phyloP scores from a whole-genome alignment of 1,140 invertebrate genomes.

The Brachionus asplanchnoidis region DNA sequence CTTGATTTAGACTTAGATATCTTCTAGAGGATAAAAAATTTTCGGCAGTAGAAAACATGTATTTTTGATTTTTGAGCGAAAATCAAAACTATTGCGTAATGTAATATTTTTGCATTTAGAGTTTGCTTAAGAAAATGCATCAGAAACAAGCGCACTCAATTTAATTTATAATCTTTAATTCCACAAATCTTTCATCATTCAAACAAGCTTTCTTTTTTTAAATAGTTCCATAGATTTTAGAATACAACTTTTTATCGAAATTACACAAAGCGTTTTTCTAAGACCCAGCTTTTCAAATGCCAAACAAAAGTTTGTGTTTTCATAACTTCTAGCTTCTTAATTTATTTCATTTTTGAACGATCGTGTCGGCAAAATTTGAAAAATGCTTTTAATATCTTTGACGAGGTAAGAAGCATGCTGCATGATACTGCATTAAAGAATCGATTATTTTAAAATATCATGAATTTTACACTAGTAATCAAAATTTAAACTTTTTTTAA shows the following conservation, averaged over 20 bases:
- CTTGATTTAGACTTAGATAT: background rate
- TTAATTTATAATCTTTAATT: background rate
- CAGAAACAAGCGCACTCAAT: background rate
- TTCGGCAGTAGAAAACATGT: background rate
- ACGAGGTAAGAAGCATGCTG: background rate
- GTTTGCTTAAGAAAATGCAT: background rate
- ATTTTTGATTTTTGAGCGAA: background rate
- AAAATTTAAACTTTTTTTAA: too few species aligned
- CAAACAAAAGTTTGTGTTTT: background rate
- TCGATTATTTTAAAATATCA: too few species aligned
- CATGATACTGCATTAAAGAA: too few species aligned
- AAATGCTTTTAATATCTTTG: background rate
- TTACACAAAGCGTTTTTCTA: background rate
- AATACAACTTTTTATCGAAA: background rate
- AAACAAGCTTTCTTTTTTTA: background rate
- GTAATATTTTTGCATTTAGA: background rate
- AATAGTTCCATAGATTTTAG: background rate
- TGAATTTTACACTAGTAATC: too few species aligned
- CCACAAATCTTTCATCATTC: background rate
- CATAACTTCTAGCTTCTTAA: background rate
- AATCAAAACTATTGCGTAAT: background rate
- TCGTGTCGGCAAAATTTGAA: background rate
- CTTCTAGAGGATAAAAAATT: background rate
- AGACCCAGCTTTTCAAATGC: background rate
- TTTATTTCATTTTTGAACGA: background rate